Conservation (phyloP, 1,140 invertebrate genomes). For the Drosophila burlai region DNA sequence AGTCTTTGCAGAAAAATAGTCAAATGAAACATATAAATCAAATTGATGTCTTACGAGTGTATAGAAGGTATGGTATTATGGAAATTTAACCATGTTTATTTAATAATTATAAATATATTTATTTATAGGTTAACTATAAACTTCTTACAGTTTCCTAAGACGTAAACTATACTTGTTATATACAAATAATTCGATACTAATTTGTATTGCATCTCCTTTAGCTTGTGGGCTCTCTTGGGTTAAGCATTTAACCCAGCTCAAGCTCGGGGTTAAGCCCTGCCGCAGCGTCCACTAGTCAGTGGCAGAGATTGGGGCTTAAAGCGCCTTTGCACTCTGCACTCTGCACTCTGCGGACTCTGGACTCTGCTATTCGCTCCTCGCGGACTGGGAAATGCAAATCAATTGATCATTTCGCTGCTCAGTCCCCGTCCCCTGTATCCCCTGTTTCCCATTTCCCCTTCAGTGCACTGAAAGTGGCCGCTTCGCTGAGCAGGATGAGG, state of each 20-base stretch:
- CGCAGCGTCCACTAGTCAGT: constrained; percentile 26
- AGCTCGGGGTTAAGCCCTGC: constrained; percentile 6
- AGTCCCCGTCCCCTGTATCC: background rate
- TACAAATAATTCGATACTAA: background rate
- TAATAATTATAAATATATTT: background rate
- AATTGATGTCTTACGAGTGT: background rate
- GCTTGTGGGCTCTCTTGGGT: background rate
- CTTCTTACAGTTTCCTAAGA: background rate
- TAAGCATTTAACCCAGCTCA: constrained; percentile 9
- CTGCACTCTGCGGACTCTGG: background rate
- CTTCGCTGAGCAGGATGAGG: constrained; percentile 44
- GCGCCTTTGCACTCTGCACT: constrained; percentile 29
- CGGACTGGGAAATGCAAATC: constrained; percentile 65
- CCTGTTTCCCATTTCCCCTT: background rate
- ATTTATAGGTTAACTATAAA: background rate
- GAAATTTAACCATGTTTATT: background rate
- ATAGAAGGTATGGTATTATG: too few species aligned
- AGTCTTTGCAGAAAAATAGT: background rate
- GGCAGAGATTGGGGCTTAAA: constrained; percentile 18
- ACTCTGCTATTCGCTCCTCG: constrained; percentile 1
- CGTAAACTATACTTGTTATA: background rate
- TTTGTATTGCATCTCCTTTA: background rate
- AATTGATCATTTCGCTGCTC: constrained; percentile 70
- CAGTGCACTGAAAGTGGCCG: constrained; percentile 39
- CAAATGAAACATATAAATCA: background rate